phyloP scores from a whole-genome alignment of 1,140 invertebrate species.

The Drosophila paulistorum region DNA sequence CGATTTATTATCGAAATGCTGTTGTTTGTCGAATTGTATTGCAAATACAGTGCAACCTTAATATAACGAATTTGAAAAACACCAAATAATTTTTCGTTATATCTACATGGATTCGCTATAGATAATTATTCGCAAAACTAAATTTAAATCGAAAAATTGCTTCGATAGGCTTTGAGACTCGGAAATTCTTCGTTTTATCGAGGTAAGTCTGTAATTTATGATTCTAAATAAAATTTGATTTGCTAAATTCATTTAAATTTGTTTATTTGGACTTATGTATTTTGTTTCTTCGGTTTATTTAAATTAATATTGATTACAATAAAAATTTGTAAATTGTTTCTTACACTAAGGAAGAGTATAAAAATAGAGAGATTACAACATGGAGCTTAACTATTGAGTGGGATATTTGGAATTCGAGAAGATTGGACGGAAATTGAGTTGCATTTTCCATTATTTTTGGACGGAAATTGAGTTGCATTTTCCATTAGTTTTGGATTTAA shows the following conservation, averaged over 20 bases:
- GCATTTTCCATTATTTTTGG: slow-evolving; percentile 39
- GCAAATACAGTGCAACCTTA: too few species aligned
- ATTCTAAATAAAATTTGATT: neutral
- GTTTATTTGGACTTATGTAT: neutral
- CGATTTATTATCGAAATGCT: too few species aligned
- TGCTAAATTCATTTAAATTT: neutral
- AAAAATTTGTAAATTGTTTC: slow-evolving; percentile 2
- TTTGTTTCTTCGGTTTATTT: slow-evolving; percentile 3
- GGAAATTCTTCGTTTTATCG: too few species aligned
- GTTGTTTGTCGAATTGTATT: too few species aligned
- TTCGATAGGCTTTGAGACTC: too few species aligned
- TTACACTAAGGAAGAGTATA: neutral
- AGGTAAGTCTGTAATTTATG: neutral
- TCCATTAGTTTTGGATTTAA: slow-evolving; percentile 44
- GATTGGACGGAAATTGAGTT: slow-evolving; percentile 55
- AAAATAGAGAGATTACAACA: slow-evolving; percentile 34
- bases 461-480: slow-evolving; percentile 45
- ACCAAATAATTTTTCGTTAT: too few species aligned
- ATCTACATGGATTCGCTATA: too few species aligned
- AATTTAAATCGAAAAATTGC: too few species aligned
- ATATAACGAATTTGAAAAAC: too few species aligned
- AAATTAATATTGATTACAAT: slow-evolving; percentile 7
- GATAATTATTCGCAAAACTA: too few species aligned
- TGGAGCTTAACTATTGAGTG: slow-evolving; percentile 25
- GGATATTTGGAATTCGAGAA: slow-evolving; percentile 3